Base-by-base conservation (phyloP, 2,797 vertebrate species). In the Urocyon cinereoargenteus region DNA sequence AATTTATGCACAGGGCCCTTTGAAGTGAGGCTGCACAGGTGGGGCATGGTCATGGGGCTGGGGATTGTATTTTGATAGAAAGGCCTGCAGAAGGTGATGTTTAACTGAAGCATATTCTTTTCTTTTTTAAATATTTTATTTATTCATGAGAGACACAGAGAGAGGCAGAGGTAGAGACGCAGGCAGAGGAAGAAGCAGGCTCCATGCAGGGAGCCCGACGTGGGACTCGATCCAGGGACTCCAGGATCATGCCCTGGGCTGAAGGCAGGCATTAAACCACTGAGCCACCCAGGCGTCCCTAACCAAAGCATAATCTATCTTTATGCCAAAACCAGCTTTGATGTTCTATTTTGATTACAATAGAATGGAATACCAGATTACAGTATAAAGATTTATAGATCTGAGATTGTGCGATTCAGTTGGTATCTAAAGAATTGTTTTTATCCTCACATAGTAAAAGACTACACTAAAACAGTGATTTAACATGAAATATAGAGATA, bases 21-120 rank as follows among this genome's bases (percentile, higher is more conserved):
- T 6, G 24, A 21, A 68, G 18, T 22, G 3, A 34, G 21, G 6
- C 31, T 53, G 2, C 3, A 45, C 4, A 45, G 31, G 14, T 22
- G 10, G 10, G 10, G 10, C 22, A 36, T 19, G 36, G 2, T 34
- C 16, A 2, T 6, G 18, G 64, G n/a, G 1, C n/a, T 77, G 4
- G 19, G 24, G 45, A 40, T 5, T 87, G 9, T 62, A 64, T 15
- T 81, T 53, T 87, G 61, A 79, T 22, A 73, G 57, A 82, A 4
- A 85, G 26, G 2, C 49, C 51, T 18, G 13, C 11, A 86, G 51
- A 94, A 86, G 62, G 21, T 45, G 24, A 10, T 55, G 7, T 53
- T 64, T 59, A 75, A 49, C 40, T 45, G 40, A 45, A 45, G 1
- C 40, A 45, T 45, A 45, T 45, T 45, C 40, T 45, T 45, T n/a